A percentile compares a stretch with the other conserved stretches of the same genome.
These are phyloP conservation scores for Clupea harengus DNA, from an alignment of 2,113 vertebrate genomes.

Conservation along the genomic window DNA sequence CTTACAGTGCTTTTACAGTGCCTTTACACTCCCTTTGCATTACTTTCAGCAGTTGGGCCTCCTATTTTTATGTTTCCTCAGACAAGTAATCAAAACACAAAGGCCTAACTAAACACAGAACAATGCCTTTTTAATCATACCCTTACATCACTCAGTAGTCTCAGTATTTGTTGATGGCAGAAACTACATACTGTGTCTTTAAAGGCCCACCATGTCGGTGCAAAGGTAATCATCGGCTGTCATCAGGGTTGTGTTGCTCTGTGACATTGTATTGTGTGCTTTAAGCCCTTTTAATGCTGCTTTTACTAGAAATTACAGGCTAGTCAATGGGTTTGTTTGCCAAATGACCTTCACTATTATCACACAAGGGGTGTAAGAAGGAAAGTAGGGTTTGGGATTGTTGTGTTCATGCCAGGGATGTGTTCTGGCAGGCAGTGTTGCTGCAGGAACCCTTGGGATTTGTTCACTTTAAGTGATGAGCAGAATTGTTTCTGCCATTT, in stretches of 20 bases:
- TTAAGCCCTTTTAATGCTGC: constrained; percentile 45
- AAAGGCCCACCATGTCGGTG: not conserved
- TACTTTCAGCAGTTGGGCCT: not conserved
- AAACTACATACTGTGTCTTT: not conserved
- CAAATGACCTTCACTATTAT: constrained; percentile 28
- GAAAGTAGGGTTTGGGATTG: constrained; percentile 13
- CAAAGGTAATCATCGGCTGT: constrained; percentile 13
- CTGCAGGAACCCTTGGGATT: not conserved
- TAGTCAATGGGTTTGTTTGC: constrained; percentile 37
- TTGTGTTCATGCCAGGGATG: not conserved
- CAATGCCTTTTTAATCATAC: not conserved
- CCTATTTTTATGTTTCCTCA: not conserved
- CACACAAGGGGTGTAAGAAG: constrained; percentile 27
- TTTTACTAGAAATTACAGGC: constrained; percentile 50
- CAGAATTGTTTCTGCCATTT: constrained; percentile 1
- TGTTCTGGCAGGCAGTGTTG: not conserved
- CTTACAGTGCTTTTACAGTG: too few relatives aligned
- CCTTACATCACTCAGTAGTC: not conserved
- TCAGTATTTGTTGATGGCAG: not conserved
- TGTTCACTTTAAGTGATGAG: not conserved
- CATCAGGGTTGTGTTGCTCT: constrained; percentile 28
- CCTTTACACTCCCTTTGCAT: not conserved
- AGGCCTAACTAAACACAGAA: not conserved
- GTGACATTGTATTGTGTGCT: constrained; percentile 16
- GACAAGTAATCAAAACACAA: not conserved